Conservation (phyloP, 2,888 invertebrate genomes). For the Andrena praecox region DNA sequence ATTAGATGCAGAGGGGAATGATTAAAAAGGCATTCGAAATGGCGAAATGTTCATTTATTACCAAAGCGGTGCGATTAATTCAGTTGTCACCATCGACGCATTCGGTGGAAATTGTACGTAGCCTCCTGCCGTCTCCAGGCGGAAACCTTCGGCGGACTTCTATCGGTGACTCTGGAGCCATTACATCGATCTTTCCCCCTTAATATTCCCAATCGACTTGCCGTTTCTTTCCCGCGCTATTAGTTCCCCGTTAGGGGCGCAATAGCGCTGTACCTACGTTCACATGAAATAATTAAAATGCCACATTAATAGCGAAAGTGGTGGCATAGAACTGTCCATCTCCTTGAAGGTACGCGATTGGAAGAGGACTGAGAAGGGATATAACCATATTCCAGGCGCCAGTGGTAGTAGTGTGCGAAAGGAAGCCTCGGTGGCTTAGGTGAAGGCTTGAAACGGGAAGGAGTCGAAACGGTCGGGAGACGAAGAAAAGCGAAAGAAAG, state of each 20-base stretch:
- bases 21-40: background rate
- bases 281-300: background rate
- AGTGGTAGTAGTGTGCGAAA: conserved; percentile 51
- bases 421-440: conserved; percentile 64
- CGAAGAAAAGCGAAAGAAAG: conserved; percentile 47
- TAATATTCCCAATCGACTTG: background rate
- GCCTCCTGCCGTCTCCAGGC: background rate
- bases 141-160: background rate
- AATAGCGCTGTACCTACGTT: background rate
- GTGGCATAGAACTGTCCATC: background rate
- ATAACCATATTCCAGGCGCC: conserved; percentile 58
- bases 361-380: conserved; percentile 34
- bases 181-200: conserved; percentile 3
- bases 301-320: background rate
- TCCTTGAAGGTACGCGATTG: background rate
- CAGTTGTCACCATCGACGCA: background rate
- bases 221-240: background rate
- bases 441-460: conserved; percentile 54
- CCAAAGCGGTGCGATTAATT: background rate
- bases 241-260: background rate
- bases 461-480: conserved; percentile 49
- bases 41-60: background rate
- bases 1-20: background rate
- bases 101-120: background rate
- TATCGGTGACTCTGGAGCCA: background rate